Evolutionary conservation across 2,888 invertebrate species (phyloP), one percentile per base, ranked within the genome.

Genomic region (Cotesia congregata): DNA sequence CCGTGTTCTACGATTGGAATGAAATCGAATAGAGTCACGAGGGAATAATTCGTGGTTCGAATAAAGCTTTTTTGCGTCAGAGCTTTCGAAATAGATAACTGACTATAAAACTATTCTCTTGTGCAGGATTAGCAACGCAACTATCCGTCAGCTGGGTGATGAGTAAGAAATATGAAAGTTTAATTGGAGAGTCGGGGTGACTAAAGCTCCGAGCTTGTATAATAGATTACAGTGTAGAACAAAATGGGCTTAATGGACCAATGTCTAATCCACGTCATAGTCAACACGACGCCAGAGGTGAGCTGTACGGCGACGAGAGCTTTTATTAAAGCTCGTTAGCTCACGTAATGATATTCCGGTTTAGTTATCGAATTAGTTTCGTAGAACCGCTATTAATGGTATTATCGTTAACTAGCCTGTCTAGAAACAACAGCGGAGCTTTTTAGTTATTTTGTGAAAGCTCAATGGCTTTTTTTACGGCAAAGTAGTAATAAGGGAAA

Each of bases 171-270:
- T 50, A 50, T 50, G 9, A 50, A 50, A 12, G 12, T 50, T 50
- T 12, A 7, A 50, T 50, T 50, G 50, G 4, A 12, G 50, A 50
- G 50, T 50, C 4, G 12, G 50, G 38, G 15, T 39, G 40, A 20
- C 6, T 65, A 65, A 15, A 65, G 12, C 17, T 17, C 12, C 39
- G 5, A 69, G 69, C 39, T 70, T 7, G 50, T 30, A 30, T 50
- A 50, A 50, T 50, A 50, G 50, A 50, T 50, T 50, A 50, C 12
- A 50, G 50, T 50, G 12, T 50, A 50, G 9, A 50, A 50, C 59
- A 60, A 60, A 59, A 60, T 70, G 71, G 62, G 71, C 39, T 72
- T 72, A 72, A 72, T 72, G 71, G 60, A 72, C 71, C 60, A 61
- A 17, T 3, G 6, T 30, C 41, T 68, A 68, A 40, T 17, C 68